Evolutionary conservation across 2,797 vertebrate genomes (phyloP).

Genomic region (Pseudochromis fuscus): DNA sequence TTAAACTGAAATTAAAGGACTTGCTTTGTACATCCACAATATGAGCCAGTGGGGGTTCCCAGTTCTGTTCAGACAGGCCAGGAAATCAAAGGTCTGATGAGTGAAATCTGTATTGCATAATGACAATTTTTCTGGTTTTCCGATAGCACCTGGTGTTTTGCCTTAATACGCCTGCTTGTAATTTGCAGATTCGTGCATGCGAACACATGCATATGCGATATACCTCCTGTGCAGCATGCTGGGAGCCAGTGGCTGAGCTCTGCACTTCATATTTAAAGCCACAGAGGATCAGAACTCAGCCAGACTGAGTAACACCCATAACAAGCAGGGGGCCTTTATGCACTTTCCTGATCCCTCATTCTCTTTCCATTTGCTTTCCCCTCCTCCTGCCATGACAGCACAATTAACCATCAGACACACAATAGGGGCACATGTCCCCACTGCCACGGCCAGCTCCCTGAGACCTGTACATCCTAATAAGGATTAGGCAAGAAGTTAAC

Average conservation of each 20-base stretch:
- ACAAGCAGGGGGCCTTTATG: constrained; percentile 78
- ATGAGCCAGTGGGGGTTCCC: not conserved
- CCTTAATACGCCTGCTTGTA: constrained; percentile 12
- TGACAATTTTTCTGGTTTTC: not conserved
- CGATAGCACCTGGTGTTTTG: not conserved
- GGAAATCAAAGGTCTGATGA: constrained; percentile 10
- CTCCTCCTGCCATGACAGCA: constrained; percentile 81
- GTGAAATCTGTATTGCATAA: constrained; percentile 6
- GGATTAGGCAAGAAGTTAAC: constrained; percentile 88
- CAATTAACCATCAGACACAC: constrained; percentile 85
- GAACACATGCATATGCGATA: constrained; percentile 26
- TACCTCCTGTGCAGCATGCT: constrained; percentile 49
- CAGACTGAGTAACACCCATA: constrained; percentile 74
- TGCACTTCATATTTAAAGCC: constrained; percentile 49
- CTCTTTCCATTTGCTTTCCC: constrained; percentile 70
- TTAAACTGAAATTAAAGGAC: not conserved
- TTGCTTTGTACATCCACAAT: not conserved
- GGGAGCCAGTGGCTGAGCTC: constrained; percentile 36
- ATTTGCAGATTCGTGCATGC: constrained; percentile 41
- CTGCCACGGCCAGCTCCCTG: constrained; percentile 72
- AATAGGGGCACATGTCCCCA: constrained; percentile 84
- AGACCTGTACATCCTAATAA: constrained; percentile 84
- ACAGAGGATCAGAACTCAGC: constrained; percentile 62
- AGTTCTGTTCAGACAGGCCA: not conserved
- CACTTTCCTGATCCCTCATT: constrained; percentile 72